A percentile compares a stretch with the other conserved stretches of the same genome.
phyloP scores from a whole-genome alignment of 2,888 invertebrate genomes.

The Liodrosophila aerea region DNA sequence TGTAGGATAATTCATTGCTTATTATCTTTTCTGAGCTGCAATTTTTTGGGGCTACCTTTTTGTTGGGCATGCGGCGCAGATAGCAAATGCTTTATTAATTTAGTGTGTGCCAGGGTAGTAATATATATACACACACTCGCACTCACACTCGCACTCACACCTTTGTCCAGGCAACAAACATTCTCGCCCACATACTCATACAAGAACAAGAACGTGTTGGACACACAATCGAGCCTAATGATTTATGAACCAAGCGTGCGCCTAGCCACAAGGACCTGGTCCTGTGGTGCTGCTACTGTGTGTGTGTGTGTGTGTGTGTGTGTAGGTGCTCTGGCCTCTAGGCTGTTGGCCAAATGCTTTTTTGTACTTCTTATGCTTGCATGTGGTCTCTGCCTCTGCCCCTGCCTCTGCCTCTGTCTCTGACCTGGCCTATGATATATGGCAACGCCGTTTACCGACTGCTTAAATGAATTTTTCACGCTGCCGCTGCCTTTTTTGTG shows the following conservation, averaged over 20 bases:
- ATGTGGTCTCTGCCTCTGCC: background rate
- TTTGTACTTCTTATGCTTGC: constrained; percentile 3
- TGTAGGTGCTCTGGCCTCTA: background rate
- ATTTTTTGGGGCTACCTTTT: constrained; percentile 41
- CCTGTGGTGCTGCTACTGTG: constrained; percentile 1
- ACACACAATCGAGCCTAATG: constrained; percentile 78
- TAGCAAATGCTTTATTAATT: constrained; percentile 78
- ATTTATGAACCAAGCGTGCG: constrained; percentile 68
- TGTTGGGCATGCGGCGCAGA: constrained; percentile 42
- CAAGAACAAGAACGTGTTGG: constrained; percentile 61
- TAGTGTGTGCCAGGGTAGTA: constrained; percentile 69
- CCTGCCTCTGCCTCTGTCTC: background rate
- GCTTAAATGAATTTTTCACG: constrained; percentile 77
- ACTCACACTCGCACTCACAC: background rate
- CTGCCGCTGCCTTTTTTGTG: constrained; percentile 17
- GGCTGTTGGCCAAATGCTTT: constrained; percentile 62
- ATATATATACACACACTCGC: constrained; percentile 8
- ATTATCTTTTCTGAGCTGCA: constrained; percentile 72
- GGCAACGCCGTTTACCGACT: constrained; percentile 68
- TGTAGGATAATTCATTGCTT: constrained; percentile 79
- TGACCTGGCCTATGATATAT: constrained; percentile 60
- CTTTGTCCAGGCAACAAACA: constrained; percentile 1
- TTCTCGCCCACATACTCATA: background rate
- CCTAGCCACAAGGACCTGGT: constrained; percentile 63
- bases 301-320: background rate